phyloP scores from a whole-genome alignment of 2,888 invertebrate species.

The Cheilosia vernalis region DNA sequence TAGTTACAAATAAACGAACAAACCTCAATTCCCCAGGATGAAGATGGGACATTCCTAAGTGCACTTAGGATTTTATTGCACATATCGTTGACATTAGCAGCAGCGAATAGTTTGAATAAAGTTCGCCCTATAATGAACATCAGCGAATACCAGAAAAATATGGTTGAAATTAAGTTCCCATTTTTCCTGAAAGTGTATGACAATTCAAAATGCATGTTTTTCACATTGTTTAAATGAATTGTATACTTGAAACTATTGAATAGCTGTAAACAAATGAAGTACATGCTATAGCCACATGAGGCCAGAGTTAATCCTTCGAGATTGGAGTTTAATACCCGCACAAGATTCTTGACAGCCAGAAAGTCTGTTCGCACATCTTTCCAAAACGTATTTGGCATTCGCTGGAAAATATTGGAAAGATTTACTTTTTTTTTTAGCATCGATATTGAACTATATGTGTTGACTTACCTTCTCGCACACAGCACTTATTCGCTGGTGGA shows the following conservation, averaged over 20 bases:
- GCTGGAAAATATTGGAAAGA: slow-evolving; percentile 59
- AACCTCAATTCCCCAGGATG: slow-evolving; percentile 84
- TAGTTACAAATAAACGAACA: background rate
- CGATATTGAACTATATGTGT: background rate
- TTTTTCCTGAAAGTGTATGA: slow-evolving; percentile 75
- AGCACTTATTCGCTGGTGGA: slow-evolving; percentile 84
- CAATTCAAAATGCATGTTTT: too few species aligned
- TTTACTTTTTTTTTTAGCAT: background rate
- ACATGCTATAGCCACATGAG: slow-evolving; percentile 88
- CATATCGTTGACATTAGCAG: slow-evolving; percentile 85
- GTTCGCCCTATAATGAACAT: slow-evolving; percentile 85
- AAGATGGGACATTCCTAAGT: slow-evolving; percentile 83
- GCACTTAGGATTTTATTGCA: slow-evolving; percentile 84
- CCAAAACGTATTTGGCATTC: slow-evolving; percentile 85
- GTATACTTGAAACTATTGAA: slow-evolving; percentile 84
- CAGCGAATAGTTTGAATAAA: slow-evolving; percentile 84
- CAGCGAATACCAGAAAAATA: slow-evolving; percentile 85
- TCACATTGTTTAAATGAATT: background rate
- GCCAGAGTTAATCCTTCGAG: slow-evolving; percentile 87
- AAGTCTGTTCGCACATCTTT: slow-evolving; percentile 88
- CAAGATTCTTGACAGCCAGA: slow-evolving; percentile 86
- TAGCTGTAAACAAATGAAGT: slow-evolving; percentile 90
- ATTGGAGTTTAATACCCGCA: slow-evolving; percentile 86
- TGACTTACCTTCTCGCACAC: slow-evolving; percentile 83
- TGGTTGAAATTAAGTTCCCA: slow-evolving; percentile 82